Percentiles rank a stretch among this genome's conserved stretches.
Conservation (phyloP, 1,140 invertebrate genomes). For the Drosophila prosaltans region DNA sequence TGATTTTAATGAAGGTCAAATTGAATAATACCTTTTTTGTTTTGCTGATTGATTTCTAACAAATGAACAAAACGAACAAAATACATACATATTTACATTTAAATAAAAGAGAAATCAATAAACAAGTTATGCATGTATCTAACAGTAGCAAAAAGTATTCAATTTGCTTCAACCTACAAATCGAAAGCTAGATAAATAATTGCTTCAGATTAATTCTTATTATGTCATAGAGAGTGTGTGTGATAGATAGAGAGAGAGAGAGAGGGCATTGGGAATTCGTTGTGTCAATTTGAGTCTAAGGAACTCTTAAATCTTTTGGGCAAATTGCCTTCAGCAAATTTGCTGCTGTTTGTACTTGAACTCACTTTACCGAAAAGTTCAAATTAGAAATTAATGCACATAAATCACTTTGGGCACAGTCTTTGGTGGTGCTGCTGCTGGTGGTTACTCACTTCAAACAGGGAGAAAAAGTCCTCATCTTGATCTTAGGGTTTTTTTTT, state of each 20-base stretch:
- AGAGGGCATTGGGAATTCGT: constrained; percentile 11
- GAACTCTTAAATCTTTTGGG: constrained; percentile 5
- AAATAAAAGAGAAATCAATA: constrained; percentile 49
- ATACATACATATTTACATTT: background rate
- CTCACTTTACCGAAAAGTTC: constrained; percentile 51
- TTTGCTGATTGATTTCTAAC: constrained; percentile 75
- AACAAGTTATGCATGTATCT: constrained; percentile 27
- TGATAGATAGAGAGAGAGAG: background rate
- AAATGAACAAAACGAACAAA: constrained; percentile 9
- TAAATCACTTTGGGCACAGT: constrained; percentile 52
- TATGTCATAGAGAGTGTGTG: background rate
- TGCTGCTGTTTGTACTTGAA: constrained; percentile 66
- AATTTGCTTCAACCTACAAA: constrained; percentile 22
- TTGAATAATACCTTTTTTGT: constrained; percentile 56
- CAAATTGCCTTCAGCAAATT: constrained; percentile 53
- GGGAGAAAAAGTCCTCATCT: constrained; percentile 8
- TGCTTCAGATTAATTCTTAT: constrained; percentile 15
- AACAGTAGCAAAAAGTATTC: constrained; percentile 58
- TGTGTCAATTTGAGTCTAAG: background rate
- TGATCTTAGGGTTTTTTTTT: background rate
- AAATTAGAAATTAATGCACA: constrained; percentile 54
- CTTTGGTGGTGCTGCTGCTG: constrained; percentile 12
- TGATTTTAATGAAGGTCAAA: constrained; percentile 68
- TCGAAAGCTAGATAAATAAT: constrained; percentile 27
- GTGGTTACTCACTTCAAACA: background rate